phyloP scores from a whole-genome alignment of 2,113 vertebrate genomes.

The Oryzias woworae region DNA sequence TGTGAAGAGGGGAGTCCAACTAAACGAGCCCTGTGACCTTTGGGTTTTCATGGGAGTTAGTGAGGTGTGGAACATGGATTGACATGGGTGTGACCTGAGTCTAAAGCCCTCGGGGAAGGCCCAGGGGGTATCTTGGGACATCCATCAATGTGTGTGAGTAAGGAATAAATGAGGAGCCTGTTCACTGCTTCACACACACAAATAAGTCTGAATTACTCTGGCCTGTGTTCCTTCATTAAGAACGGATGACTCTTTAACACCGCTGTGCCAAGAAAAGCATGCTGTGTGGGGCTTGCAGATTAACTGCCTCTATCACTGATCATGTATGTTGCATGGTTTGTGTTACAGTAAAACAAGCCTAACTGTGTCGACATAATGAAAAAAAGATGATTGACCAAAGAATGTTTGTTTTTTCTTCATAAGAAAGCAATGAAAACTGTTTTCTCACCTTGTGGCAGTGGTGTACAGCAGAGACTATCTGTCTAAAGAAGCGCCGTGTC shows the following conservation, averaged over 20 bases:
- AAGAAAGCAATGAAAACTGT: neutral
- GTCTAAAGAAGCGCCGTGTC: conserved; percentile 95
- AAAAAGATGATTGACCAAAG: conserved; percentile 1
- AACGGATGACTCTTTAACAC: conserved; percentile 60
- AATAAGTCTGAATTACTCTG: conserved; percentile 56
- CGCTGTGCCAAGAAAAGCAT: conserved; percentile 59
- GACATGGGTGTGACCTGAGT: conserved; percentile 35
- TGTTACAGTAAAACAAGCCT: conserved; percentile 34
- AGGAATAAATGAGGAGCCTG: conserved; percentile 38
- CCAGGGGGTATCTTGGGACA: conserved; percentile 41
- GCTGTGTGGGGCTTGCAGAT: conserved; percentile 39
- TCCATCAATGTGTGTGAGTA: conserved; percentile 37
- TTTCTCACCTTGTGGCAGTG: conserved; percentile 93
- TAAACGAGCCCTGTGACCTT: conserved; percentile 28
- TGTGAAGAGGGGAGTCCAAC: conserved; percentile 48
- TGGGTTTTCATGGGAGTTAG: conserved; percentile 31
- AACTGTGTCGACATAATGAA: conserved; percentile 1
- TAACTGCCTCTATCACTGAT: conserved; percentile 35
- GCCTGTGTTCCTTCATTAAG: conserved; percentile 50
- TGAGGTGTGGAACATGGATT: conserved; percentile 31
- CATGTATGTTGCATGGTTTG: conserved; percentile 41
- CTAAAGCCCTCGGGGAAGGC: conserved; percentile 30
- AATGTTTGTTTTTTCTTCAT: conserved; percentile 3
- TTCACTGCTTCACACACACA: conserved; percentile 23
- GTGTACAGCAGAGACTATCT: conserved; percentile 96